These are phyloP conservation scores for Penaeus monodon DNA, from an alignment of 2,888 invertebrate genomes.

Conservation along the genomic window DNA sequence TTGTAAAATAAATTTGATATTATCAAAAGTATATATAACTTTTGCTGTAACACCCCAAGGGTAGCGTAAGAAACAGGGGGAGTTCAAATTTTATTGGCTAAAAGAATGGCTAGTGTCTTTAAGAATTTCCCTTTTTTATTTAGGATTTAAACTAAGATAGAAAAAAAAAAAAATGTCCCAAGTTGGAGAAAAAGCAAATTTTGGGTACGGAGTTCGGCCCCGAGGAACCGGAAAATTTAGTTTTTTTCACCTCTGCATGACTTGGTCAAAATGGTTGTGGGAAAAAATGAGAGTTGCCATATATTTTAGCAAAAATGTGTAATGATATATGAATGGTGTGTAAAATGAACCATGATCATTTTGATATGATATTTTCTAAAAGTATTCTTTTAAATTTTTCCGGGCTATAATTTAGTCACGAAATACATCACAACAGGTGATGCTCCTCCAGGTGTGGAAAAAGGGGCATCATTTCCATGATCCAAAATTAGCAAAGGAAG, in stretches of 20 bases:
- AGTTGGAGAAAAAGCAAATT: constrained; percentile 81
- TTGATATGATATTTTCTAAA: background rate
- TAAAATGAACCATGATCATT: background rate
- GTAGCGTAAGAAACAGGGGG: too few relatives aligned
- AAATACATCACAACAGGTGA: constrained; percentile 93
- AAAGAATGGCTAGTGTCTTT: too few relatives aligned
- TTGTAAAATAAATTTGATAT: too few relatives aligned
- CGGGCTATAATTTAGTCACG: constrained; percentile 90
- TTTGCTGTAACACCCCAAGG: too few relatives aligned
- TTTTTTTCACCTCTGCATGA: constrained; percentile 88
- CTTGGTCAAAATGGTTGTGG: constrained; percentile 98
- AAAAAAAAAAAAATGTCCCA: constrained; percentile 77
- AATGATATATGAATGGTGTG: background rate
- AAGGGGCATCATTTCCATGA: constrained; percentile 87
- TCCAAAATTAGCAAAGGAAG: constrained; percentile 79
- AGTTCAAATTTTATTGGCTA: too few relatives aligned
- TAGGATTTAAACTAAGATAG: too few relatives aligned
- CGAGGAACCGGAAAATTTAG: constrained; percentile 78
- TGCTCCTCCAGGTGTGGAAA: constrained; percentile 86
- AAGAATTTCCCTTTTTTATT: too few relatives aligned
- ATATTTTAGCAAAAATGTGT: background rate
- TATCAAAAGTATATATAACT: too few relatives aligned
- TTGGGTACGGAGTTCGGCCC: constrained; percentile 94
- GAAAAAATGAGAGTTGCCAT: constrained; percentile 69
- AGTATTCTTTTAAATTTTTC: constrained; percentile 64